These are phyloP conservation scores for Hirtodrosophila alboralis DNA, from an alignment of 2,888 invertebrate species.

Conservation along the genomic window DNA sequence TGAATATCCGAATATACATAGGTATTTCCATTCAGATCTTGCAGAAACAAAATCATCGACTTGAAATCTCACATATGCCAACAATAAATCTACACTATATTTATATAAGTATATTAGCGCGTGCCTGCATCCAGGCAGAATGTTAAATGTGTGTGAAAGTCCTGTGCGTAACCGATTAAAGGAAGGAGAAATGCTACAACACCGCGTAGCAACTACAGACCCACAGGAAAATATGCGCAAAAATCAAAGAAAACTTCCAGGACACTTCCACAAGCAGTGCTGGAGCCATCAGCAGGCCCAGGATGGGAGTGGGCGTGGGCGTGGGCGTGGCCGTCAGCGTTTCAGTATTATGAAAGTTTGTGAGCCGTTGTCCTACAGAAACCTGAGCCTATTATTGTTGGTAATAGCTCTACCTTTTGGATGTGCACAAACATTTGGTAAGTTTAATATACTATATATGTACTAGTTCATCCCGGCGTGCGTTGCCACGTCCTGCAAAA, in stretches of 20 bases:
- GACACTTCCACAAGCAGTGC: neutral
- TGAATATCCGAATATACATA: too few relatives aligned
- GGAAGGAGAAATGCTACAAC: slow-evolving; percentile 20
- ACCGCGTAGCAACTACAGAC: neutral
- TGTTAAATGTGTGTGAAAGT: slow-evolving; percentile 7
- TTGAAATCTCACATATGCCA: neutral
- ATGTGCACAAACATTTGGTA: slow-evolving; percentile 27
- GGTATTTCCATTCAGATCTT: neutral
- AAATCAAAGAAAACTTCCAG: neutral
- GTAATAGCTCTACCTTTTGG: slow-evolving; percentile 10
- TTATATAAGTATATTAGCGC: too few relatives aligned
- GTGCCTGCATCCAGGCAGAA: too few relatives aligned
- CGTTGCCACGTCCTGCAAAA: too few relatives aligned
- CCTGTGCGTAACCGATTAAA: slow-evolving; percentile 4
- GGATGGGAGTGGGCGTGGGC: neutral
- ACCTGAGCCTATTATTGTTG: slow-evolving; percentile 13
- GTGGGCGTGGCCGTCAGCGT: neutral
- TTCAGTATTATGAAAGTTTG: slow-evolving; percentile 1
- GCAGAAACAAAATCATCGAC: neutral
- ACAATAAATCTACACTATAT: neutral
- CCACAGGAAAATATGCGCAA: neutral
- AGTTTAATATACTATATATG: slow-evolving; percentile 5
- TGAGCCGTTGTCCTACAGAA: neutral
- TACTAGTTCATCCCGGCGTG: too few relatives aligned
- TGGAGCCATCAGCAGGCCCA: neutral